These are phyloP conservation scores for Pantala flavescens DNA, from an alignment of 1,140 invertebrate genomes.

Conservation along the genomic window DNA sequence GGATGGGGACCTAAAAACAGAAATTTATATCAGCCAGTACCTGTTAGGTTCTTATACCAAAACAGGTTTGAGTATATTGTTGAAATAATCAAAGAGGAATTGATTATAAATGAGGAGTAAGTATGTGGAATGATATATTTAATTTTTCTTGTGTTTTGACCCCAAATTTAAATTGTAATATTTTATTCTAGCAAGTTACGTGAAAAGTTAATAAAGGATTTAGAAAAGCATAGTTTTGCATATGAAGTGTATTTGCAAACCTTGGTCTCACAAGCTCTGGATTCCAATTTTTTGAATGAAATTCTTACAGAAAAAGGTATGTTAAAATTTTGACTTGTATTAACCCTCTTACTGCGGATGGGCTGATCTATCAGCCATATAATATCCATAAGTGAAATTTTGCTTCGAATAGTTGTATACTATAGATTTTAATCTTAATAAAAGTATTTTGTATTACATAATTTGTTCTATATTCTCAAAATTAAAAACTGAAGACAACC, in stretches of 20 bases:
- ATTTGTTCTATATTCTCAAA: too few relatives aligned
- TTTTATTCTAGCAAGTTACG: slow-evolving; percentile 46
- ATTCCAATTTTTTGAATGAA: slow-evolving; percentile 78
- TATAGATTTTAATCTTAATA: too few relatives aligned
- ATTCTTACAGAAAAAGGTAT: slow-evolving; percentile 82
- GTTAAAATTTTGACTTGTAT: slow-evolving; percentile 17
- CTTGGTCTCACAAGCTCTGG: slow-evolving; percentile 76
- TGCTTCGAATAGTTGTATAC: too few relatives aligned
- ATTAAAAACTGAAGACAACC: too few relatives aligned
- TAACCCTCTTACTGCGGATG: slow-evolving; percentile 15
- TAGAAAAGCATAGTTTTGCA: slow-evolving; percentile 55
- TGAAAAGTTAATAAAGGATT: slow-evolving; percentile 61
- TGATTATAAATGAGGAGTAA: slow-evolving; percentile 52
- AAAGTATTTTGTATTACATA: too few relatives aligned
- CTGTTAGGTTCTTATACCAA: slow-evolving; percentile 59
- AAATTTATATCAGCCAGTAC: slow-evolving; percentile 62
- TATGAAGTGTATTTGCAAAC: slow-evolving; percentile 87
- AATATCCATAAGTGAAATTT: too few relatives aligned
- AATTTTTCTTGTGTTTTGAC: neutral
- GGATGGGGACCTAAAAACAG: slow-evolving; percentile 71
- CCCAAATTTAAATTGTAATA: slow-evolving; percentile 11
- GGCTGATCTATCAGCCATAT: too few relatives aligned
- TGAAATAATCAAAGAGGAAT: slow-evolving; percentile 62
- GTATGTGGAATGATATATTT: slow-evolving; percentile 17
- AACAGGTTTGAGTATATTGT: slow-evolving; percentile 64